Evolutionary conservation across 1,140 invertebrate genomes (phyloP).

Genomic region (Ladona fulva): DNA sequence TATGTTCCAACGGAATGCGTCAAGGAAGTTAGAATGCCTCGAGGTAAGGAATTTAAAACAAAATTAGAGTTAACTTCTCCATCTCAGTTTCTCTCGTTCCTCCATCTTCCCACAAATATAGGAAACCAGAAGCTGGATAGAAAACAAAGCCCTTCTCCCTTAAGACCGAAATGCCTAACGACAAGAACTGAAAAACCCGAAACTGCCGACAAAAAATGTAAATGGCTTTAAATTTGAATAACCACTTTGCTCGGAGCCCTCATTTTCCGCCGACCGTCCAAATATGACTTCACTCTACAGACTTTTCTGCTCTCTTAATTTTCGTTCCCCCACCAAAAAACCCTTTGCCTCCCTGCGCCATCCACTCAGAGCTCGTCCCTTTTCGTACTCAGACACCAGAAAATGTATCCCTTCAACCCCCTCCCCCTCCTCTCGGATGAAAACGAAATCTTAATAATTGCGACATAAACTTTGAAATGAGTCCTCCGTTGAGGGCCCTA

Average conservation of each 20-base stretch:
- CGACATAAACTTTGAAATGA: constrained; percentile 10
- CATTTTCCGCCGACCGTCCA: not conserved
- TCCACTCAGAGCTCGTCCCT: too few relatives aligned
- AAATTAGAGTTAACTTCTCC: too few relatives aligned
- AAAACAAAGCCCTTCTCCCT: too few relatives aligned
- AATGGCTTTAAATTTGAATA: not conserved
- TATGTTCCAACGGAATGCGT: too few relatives aligned
- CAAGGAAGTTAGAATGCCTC: too few relatives aligned
- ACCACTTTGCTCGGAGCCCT: not conserved
- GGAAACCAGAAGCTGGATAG: too few relatives aligned
- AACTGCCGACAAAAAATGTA: not conserved
- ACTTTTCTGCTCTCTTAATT: not conserved
- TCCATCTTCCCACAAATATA: too few relatives aligned
- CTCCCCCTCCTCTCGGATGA: not conserved
- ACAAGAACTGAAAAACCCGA: not conserved
- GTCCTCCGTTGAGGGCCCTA: not conserved
- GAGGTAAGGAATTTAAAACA: too few relatives aligned
- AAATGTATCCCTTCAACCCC: not conserved
- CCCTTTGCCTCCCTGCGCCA: too few relatives aligned
- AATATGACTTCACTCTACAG: not conserved
- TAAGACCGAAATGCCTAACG: too few relatives aligned
- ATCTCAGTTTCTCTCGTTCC: too few relatives aligned
- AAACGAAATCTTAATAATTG: constrained; percentile 10
- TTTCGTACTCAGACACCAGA: not conserved
- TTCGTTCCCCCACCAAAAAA: not conserved